Conservation (phyloP, 2,113 vertebrate species). For the Vulpes ferrilata region DNA sequence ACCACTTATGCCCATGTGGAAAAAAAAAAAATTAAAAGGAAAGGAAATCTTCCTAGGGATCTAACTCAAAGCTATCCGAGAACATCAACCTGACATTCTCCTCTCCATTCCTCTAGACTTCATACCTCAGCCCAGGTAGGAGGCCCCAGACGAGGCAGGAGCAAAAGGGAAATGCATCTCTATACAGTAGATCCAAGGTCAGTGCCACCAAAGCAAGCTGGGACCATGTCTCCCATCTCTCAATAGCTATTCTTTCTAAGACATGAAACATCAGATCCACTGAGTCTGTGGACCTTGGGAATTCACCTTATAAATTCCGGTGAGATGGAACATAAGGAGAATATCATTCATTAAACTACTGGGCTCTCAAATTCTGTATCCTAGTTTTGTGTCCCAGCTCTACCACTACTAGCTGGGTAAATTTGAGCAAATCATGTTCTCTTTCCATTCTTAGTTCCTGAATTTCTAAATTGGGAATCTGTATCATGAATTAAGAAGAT, state of each 20-base stretch:
- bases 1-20: neutral
- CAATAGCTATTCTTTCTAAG: neutral
- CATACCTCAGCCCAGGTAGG: neutral
- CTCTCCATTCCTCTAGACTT: neutral
- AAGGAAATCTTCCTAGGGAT: conserved; percentile 37
- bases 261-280: neutral
- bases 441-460: neutral
- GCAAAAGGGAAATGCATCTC: neutral
- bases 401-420: neutral
- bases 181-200: neutral
- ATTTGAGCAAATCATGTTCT: neutral
- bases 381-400: neutral
- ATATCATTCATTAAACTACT: neutral
- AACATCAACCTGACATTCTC: neutral
- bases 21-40: neutral
- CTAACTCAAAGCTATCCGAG: neutral
- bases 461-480: conserved; percentile 5
- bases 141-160: neutral
- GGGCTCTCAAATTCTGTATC: neutral
- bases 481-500: neutral
- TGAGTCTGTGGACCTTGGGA: neutral
- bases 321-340: accelerated
- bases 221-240: neutral
- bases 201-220: neutral
- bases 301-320: neutral